Evolutionary conservation across 2,113 vertebrate genomes (phyloP).

Genomic region (Ctenodactylus gundi): DNA sequence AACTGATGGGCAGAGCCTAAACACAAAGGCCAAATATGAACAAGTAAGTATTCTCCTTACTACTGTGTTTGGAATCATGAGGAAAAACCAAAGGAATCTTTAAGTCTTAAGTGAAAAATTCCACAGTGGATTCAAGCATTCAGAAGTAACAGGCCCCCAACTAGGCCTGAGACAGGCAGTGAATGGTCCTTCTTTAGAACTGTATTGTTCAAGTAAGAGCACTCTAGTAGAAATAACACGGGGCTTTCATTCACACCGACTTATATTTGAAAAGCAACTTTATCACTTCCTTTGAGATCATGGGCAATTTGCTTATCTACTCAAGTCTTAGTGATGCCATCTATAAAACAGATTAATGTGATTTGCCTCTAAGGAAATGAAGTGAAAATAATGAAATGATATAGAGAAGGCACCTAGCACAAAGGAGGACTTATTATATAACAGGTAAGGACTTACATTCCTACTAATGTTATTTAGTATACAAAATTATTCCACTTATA

Average conservation of each 20-base stretch:
- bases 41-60: neutral
- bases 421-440: neutral
- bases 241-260: neutral
- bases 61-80: neutral
- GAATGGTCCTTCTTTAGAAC: neutral
- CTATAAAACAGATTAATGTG: neutral
- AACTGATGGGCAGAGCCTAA: neutral
- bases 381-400: constrained; percentile 8
- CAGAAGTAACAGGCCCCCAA: neutral
- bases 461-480: neutral
- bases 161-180: neutral
- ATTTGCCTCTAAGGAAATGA: neutral
- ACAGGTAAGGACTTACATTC: neutral
- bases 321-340: neutral
- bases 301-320: neutral
- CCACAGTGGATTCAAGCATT: neutral
- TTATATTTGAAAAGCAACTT: neutral
- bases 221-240: neutral
- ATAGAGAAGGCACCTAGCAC: neutral
- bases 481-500: neutral
- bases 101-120: neutral
- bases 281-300: neutral
- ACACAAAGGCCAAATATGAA: neutral
- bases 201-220: neutral
- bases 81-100: neutral